A percentile compares a stretch with the other conserved stretches of the same genome.
Conservation (phyloP, 1,140 invertebrate genomes). For the Drosophila trapezifrons region DNA sequence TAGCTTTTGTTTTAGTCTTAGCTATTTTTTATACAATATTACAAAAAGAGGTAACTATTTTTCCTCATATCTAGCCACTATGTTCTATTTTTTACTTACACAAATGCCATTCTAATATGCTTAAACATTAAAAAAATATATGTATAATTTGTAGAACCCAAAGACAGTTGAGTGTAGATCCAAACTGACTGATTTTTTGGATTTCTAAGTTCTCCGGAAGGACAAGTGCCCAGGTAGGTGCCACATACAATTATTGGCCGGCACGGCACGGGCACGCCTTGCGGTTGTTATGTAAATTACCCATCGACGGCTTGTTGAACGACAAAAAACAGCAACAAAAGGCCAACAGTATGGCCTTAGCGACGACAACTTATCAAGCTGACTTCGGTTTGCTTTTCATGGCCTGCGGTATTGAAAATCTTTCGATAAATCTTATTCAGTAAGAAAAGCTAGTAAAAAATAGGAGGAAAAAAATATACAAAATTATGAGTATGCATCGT, state of each 20-base stretch:
- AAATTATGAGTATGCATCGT: conserved; percentile 61
- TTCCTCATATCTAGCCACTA: no score
- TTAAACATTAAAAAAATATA: neutral
- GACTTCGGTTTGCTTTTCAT: conserved; percentile 48
- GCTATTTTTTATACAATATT: no score
- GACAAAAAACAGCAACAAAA: conserved; percentile 17
- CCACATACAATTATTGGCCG: conserved; percentile 44
- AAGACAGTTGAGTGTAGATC: no score
- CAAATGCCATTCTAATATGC: neutral
- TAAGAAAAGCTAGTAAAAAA: conserved; percentile 15
- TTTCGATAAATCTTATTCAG: conserved; percentile 63
- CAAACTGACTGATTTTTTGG: no score
- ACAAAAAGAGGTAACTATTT: no score
- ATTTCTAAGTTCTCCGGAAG: no score
- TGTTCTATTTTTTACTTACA: neutral
- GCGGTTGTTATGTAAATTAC: conserved; percentile 71
- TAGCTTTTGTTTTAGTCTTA: no score
- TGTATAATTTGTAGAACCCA: no score
- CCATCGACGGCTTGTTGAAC: conserved; percentile 47
- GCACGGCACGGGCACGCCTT: conserved; percentile 45
- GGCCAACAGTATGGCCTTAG: conserved; percentile 27
- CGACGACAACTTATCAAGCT: conserved; percentile 58
- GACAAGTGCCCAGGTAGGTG: conserved; percentile 12
- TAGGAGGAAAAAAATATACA: conserved; percentile 7
- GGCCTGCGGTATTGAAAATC: conserved; percentile 49